phyloP scores from a whole-genome alignment of 1,140 invertebrate genomes.

The Marisa cornuarietis region DNA sequence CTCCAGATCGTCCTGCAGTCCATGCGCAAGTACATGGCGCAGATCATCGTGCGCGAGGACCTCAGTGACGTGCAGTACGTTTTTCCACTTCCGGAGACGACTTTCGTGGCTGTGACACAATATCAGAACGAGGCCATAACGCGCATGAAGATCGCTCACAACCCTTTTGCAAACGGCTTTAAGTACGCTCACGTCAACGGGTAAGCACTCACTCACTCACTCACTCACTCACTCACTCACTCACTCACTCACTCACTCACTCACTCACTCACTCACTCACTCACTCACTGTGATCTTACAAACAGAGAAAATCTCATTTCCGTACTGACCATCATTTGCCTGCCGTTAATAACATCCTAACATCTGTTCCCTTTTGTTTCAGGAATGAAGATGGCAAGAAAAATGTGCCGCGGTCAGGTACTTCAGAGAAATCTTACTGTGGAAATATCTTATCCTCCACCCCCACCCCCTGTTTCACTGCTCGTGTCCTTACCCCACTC shows the following conservation, averaged over 20 bases:
- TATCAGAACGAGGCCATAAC: conserved; percentile 50
- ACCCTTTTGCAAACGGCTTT: conserved; percentile 98
- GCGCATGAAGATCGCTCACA: conserved; percentile 83
- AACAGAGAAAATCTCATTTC: no score
- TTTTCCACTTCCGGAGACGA: conserved; percentile 40
- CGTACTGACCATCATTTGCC: no score
- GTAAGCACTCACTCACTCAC: background rate
- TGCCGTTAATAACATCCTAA: no score
- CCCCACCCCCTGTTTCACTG: no score
- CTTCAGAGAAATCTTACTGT: no score
- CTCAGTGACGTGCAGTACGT: conserved; percentile 5
- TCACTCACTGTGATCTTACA: background rate
- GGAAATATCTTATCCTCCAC: no score
- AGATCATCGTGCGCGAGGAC: conserved; percentile 25
- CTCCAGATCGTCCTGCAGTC: conserved; percentile 43
- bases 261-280: background rate
- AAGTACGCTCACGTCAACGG: conserved; percentile 76
- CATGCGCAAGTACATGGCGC: conserved; percentile 44
- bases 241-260: background rate
- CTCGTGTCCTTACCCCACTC: no score
- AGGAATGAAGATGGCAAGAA: conserved; percentile 14
- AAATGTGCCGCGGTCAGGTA: conserved; percentile 3
- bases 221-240: background rate
- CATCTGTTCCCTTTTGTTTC: background rate
- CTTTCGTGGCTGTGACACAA: conserved; percentile 52